Evolutionary conservation across 2,797 vertebrate species (phyloP).

Genomic region (Oophaga sylvatica): DNA sequence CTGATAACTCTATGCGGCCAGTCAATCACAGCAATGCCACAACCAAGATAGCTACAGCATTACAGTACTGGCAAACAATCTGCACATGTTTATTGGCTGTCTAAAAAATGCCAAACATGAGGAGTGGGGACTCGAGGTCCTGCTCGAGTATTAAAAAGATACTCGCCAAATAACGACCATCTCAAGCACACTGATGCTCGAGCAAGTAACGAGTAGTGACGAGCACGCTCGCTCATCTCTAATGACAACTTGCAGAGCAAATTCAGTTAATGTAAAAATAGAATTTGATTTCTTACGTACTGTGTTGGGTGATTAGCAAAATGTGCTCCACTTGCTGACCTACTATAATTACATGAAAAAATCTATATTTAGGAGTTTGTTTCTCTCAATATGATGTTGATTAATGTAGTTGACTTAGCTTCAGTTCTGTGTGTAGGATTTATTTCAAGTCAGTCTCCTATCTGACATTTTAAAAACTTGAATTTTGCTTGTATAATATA

Average conservation of each 20-base stretch:
- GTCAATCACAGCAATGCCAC: too few species aligned
- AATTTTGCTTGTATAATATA: not conserved
- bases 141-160: too few species aligned
- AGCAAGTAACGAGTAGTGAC: too few species aligned
- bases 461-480: not conserved
- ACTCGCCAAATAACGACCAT: too few species aligned
- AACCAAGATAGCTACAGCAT: too few species aligned
- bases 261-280: conserved; percentile 27
- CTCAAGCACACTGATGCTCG: too few species aligned
- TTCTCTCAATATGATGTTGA: conserved; percentile 33
- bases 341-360: conserved; percentile 14
- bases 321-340: conserved; percentile 32
- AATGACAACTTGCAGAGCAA: not conserved
- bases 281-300: conserved; percentile 20
- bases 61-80: too few species aligned
- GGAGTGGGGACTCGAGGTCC: too few species aligned
- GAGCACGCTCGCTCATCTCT: too few species aligned
- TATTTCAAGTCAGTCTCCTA: not conserved
- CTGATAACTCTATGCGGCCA: too few species aligned
- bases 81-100: too few species aligned
- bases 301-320: conserved; percentile 13
- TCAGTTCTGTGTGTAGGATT: not conserved
- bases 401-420: conserved; percentile 27
- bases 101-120: too few species aligned
- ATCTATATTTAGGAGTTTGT: conserved; percentile 16